Conservation (phyloP, 2,797 vertebrate species). For the Alcedo quadribrachys region DNA sequence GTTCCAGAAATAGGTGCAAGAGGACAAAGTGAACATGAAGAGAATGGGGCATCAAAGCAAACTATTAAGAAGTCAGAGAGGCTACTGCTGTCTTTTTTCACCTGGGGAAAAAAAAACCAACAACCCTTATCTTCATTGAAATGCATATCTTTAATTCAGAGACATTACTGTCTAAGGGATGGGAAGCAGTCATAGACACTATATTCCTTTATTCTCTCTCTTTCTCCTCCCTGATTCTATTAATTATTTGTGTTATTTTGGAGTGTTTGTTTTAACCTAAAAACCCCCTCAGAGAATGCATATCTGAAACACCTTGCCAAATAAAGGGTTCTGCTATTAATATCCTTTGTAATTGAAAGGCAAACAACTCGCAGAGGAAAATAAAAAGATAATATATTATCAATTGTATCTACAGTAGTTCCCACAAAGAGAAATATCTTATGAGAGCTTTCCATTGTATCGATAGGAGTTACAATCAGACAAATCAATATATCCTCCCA, state of each 20-base stretch:
- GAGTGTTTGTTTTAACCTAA: background rate
- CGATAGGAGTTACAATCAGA: background rate
- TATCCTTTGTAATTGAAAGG: background rate
- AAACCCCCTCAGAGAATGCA: background rate
- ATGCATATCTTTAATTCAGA: background rate
- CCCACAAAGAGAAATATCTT: background rate
- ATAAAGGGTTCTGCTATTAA: background rate
- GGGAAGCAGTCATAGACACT: background rate
- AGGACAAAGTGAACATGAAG: background rate
- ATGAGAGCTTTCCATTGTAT: background rate
- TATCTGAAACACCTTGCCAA: background rate
- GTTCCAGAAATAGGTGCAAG: background rate
- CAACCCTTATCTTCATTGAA: background rate
- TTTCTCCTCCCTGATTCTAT: background rate
- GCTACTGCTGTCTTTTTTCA: background rate
- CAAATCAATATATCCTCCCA: background rate
- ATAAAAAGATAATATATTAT: background rate
- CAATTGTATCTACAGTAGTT: background rate
- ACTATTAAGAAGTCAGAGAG: background rate
- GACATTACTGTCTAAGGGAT: background rate
- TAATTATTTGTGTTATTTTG: background rate
- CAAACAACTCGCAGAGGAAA: background rate
- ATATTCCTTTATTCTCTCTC: background rate
- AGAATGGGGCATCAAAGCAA: background rate
- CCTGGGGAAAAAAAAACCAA: background rate